phyloP scores from a whole-genome alignment of 2,888 invertebrate species.

The Calliphora vomitoria region DNA sequence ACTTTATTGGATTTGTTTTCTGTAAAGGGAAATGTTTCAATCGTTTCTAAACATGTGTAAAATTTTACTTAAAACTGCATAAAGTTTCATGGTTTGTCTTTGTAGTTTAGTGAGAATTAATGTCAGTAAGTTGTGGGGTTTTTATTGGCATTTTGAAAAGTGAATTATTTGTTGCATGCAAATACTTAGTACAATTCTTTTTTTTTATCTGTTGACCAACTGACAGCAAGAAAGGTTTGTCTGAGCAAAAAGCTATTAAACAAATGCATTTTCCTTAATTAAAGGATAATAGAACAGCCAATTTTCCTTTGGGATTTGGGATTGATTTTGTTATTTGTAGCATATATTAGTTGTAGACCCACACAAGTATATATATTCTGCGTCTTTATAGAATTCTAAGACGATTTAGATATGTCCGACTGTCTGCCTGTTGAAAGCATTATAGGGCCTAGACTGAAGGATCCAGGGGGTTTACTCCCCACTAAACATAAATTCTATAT shows the following conservation, averaged over 20 bases:
- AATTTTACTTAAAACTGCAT: conserved; percentile 38
- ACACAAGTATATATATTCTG: too few relatives aligned
- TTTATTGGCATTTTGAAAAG: not conserved
- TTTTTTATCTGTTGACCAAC: not conserved
- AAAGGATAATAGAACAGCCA: too few relatives aligned
- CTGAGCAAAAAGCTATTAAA: not conserved
- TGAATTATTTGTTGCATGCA: not conserved
- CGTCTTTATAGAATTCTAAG: too few relatives aligned
- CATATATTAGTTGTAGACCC: too few relatives aligned
- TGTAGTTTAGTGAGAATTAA: not conserved
- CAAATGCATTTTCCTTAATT: not conserved
- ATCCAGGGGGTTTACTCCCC: too few relatives aligned
- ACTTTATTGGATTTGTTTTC: conserved; percentile 55
- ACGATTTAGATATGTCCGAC: too few relatives aligned
- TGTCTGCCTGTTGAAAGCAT: too few relatives aligned
- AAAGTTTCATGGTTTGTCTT: not conserved
- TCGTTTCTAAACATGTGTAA: conserved; percentile 48
- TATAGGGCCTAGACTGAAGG: too few relatives aligned
- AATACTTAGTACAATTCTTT: not conserved
- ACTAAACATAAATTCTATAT: too few relatives aligned
- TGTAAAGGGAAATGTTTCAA: conserved; percentile 59
- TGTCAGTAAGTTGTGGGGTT: not conserved
- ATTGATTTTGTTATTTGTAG: too few relatives aligned
- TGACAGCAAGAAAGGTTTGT: not conserved
- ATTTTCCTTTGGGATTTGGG: too few relatives aligned